These are phyloP conservation scores for Pampusana beccarii DNA, from an alignment of 2,113 vertebrate genomes.

Conservation along the genomic window DNA sequence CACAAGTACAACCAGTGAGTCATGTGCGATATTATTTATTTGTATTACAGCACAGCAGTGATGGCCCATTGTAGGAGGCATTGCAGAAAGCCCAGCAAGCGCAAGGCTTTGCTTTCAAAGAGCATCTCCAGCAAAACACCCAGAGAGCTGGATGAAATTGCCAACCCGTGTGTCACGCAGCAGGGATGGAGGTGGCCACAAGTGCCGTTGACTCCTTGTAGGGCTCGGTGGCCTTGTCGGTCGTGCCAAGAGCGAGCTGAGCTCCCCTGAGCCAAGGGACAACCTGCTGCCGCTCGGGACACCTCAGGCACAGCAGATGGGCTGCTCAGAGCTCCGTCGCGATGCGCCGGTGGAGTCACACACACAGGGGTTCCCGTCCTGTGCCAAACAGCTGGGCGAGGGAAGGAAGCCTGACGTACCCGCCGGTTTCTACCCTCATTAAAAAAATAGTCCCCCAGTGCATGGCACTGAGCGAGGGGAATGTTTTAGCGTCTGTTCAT, in stretches of 20 bases:
- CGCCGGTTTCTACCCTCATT: fast-evolving
- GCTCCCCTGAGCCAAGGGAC: background rate
- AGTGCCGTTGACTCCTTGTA: fast-evolving
- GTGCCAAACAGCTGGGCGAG: fast-evolving
- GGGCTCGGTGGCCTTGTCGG: background rate
- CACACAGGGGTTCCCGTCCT: fast-evolving
- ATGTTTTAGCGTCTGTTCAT: fast-evolving
- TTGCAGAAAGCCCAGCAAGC: background rate
- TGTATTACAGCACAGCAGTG: background rate
- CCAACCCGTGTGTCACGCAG: background rate
- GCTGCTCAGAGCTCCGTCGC: background rate
- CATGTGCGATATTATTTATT: slow-evolving; percentile 3
- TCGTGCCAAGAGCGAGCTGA: background rate
- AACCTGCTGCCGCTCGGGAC: background rate
- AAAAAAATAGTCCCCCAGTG: too few species aligned
- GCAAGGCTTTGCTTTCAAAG: background rate
- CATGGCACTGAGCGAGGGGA: fast-evolving
- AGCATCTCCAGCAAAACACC: background rate
- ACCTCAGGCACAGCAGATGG: background rate
- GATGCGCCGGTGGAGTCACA: fast-evolving
- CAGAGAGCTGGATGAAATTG: background rate
- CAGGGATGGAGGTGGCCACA: background rate
- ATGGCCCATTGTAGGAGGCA: background rate
- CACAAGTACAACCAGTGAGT: slow-evolving; percentile 12
- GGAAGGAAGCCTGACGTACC: background rate